phyloP scores from a whole-genome alignment of 2,113 vertebrate genomes.

The Alligator sinensis region DNA sequence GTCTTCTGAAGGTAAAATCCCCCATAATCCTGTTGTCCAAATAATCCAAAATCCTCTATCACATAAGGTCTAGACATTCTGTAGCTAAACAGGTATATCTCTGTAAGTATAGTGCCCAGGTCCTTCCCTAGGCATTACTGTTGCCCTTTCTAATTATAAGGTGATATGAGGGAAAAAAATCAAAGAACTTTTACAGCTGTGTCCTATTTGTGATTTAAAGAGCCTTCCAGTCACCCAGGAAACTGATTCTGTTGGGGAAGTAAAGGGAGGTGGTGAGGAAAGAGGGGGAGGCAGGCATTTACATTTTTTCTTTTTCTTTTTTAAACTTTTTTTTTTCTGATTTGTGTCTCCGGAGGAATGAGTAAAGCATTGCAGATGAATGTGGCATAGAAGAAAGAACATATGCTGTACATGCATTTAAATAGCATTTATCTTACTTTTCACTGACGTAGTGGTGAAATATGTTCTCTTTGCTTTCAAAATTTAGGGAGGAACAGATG shows the following conservation, averaged over 20 bases:
- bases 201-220: not conserved
- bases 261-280: not conserved
- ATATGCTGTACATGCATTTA: slow-evolving; percentile 77
- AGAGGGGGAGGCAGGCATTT: not conserved
- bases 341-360: slow-evolving; percentile 45
- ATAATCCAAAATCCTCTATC: not conserved
- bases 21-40: accelerated
- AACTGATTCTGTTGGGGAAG: not conserved
- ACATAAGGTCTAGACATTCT: not conserved
- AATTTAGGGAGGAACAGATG: slow-evolving; percentile 80
- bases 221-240: not conserved
- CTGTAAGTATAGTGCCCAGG: not conserved
- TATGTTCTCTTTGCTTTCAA: slow-evolving; percentile 79
- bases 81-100: not conserved
- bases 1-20: not conserved
- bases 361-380: slow-evolving; percentile 62
- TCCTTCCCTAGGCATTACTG: accelerated
- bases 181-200: not conserved
- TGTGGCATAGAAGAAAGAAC: slow-evolving; percentile 59
- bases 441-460: slow-evolving; percentile 74
- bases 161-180: accelerated
- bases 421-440: slow-evolving; percentile 82
- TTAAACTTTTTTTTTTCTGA: not conserved
- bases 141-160: not conserved
- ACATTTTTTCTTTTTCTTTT: not conserved